phyloP scores from a whole-genome alignment of 2,797 vertebrate genomes.

The Gymnodraco acuticeps region DNA sequence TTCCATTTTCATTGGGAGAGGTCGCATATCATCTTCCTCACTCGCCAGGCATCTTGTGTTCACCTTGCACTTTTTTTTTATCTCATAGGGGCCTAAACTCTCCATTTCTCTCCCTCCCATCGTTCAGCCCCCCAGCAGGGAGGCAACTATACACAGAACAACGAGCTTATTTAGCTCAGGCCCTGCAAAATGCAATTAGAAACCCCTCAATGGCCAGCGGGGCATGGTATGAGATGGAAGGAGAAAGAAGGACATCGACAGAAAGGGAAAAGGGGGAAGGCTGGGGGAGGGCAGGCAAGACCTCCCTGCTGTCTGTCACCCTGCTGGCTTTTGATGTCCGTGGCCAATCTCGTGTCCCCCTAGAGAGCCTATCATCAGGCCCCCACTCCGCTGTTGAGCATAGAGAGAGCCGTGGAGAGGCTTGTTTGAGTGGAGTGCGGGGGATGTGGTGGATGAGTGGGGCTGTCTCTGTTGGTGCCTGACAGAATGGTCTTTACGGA shows the following conservation, averaged over 20 bases:
- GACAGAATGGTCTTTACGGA: conserved; percentile 88
- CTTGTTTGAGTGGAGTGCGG: conserved; percentile 60
- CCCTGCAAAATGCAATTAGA: conserved; percentile 88
- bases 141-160: conserved; percentile 80
- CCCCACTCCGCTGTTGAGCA: conserved; percentile 81
- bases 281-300: conserved; percentile 67
- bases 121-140: conserved; percentile 57
- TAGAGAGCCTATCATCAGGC: conserved; percentile 86
- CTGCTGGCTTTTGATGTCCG: conserved; percentile 89
- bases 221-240: conserved; percentile 55
- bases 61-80: not conserved
- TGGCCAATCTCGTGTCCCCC: conserved; percentile 85
- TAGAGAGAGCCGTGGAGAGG: conserved; percentile 72
- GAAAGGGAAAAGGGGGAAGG: conserved; percentile 43
- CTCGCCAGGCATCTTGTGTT: conserved; percentile 24
- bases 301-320: conserved; percentile 86
- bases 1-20: conserved; percentile 13
- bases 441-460: conserved; percentile 64
- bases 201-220: conserved; percentile 80
- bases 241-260: conserved; percentile 33
- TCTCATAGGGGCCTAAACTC: conserved; percentile 28
- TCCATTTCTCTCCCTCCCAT: conserved; percentile 44
- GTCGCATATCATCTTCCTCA: conserved; percentile 14
- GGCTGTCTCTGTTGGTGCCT: conserved; percentile 78
- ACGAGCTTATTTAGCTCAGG: conserved; percentile 84